Conservation (phyloP, 2,888 invertebrate species). For the Magallana nippona region DNA sequence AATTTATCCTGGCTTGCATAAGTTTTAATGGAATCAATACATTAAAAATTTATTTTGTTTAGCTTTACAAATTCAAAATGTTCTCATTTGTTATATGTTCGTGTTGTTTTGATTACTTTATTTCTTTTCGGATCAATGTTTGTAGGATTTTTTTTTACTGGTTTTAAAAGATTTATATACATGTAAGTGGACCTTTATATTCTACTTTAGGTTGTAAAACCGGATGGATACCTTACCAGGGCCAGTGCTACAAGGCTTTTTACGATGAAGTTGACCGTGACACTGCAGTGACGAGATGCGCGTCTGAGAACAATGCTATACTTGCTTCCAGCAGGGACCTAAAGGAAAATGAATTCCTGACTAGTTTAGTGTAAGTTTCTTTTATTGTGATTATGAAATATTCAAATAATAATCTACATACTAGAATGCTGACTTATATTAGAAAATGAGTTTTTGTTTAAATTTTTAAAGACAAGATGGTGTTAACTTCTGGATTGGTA, state of each 20-base stretch:
- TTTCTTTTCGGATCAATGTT: too few species aligned
- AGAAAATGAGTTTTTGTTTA: neutral
- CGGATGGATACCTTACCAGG: conserved; percentile 42
- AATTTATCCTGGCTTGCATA: too few species aligned
- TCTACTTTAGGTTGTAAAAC: conserved; percentile 43
- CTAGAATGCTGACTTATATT: too few species aligned
- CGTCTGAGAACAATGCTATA: neutral
- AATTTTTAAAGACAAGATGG: conserved; percentile 32
- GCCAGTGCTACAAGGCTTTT: conserved; percentile 47
- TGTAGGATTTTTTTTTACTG: too few species aligned
- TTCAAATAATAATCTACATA: too few species aligned
- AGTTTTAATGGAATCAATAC: too few species aligned
- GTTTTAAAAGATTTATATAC: neutral
- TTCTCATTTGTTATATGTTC: too few species aligned
- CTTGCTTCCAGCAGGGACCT: conserved; percentile 25
- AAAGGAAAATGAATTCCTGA: conserved; percentile 29
- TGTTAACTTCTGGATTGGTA: conserved; percentile 37
- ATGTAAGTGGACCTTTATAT: neutral
- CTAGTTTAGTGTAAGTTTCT: conserved; percentile 34
- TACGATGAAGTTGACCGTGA: conserved; percentile 23
- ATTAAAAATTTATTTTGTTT: too few species aligned
- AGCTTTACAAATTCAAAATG: too few species aligned
- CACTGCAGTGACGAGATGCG: conserved; percentile 31
- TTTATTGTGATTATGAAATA: too few species aligned
- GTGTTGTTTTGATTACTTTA: too few species aligned